Base-by-base conservation (phyloP, 2,113 vertebrate species). In the Chloebia gouldiae region DNA sequence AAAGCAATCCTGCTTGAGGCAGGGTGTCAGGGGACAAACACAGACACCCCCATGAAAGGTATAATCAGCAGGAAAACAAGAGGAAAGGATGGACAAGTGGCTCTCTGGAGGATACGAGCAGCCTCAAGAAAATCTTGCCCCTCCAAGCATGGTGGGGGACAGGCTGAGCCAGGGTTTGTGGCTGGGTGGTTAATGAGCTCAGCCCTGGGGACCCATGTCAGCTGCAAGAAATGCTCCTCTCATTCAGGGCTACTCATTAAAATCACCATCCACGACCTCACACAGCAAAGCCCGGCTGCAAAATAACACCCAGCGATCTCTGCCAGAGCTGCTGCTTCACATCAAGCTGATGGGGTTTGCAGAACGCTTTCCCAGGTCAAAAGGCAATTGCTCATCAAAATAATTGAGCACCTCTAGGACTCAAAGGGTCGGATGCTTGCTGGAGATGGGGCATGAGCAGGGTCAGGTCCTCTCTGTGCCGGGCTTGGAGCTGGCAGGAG, bases 341-440 rank as follows among this genome's bases (percentile, higher is more conserved):
- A 2, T 88, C 59, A 57, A 0, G 60, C 72, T 77, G 82, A 65
- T 15, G 50, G 86, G 45, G 0, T 28, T 54, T 17, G 66, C 60
- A 79, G 85, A 85, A 81, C 1, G 0, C 35, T 85, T 70, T 81
- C 91, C 70, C 79, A 65, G 82, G 86, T 90, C 86, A 90, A 83
- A 56, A 86, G 63, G 63, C 71, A 86, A 57, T 37, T 5, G 3
- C 27, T 82, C 66, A 92, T 92, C 22, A 20, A 80, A 93, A 80
- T 93, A 93, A 93, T n/a, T 45, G 63, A 83, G 53, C 1, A 3
- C 30, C 61, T 90, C 73, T 40, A 23, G 0, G 0, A 61, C 39
- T 87, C 6, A 1, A 7, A 0, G 0, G n/a, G 82, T 60, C 2
- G 0, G 50, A 70, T 2, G 0, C 40, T 69, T 65, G 20, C 50